phyloP scores from a whole-genome alignment of 2,113 vertebrate species.

The Chinchilla lanigera region DNA sequence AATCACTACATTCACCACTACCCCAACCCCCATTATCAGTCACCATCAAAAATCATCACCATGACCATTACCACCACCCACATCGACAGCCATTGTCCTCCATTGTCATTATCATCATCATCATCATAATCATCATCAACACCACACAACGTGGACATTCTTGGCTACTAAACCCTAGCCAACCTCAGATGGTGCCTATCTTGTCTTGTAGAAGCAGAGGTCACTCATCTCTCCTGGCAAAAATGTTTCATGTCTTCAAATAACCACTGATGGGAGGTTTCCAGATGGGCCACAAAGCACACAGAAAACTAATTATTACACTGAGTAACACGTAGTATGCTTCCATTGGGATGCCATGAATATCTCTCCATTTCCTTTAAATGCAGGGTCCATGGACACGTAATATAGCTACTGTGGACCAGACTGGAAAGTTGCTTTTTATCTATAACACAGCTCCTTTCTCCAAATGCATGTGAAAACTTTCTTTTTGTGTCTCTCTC shows the following conservation, averaged over 20 bases:
- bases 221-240: neutral
- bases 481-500: too few species aligned
- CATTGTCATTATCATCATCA: neutral
- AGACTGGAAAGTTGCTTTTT: neutral
- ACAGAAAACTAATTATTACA: accelerated
- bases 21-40: too few species aligned
- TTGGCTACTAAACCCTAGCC: neutral
- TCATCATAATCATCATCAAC: neutral
- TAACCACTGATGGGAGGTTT: neutral
- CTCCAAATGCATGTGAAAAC: neutral
- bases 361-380: accelerated
- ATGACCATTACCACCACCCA: too few species aligned
- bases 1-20: too few species aligned
- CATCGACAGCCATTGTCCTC: too few species aligned
- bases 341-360: accelerated
- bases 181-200: neutral
- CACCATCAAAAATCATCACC: too few species aligned
- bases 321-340: accelerated
- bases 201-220: neutral
- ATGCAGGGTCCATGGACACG: accelerated
- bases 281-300: neutral
- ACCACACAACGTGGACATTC: neutral
- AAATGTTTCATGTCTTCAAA: neutral
- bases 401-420: accelerated
- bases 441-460: neutral